Evolutionary conservation across 2,888 invertebrate species (phyloP).

Genomic region (Hypolimnas misippus): DNA sequence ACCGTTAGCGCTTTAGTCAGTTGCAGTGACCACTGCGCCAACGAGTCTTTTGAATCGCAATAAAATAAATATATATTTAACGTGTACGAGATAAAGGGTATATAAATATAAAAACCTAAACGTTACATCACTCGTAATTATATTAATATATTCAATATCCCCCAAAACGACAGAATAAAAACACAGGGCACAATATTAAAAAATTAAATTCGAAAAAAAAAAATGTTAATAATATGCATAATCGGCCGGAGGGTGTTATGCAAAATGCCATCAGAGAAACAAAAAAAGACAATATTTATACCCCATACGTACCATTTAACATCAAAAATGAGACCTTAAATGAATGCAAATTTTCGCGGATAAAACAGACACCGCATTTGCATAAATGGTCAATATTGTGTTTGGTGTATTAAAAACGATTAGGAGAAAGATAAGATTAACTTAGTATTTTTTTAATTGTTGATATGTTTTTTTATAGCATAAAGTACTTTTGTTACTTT

Average conservation of each 20-base stretch:
- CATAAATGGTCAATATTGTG: slow-evolving; percentile 65
- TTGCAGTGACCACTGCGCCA: no score
- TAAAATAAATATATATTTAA: background rate
- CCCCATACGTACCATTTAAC: slow-evolving; percentile 72
- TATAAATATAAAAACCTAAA: background rate
- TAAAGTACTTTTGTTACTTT: no score
- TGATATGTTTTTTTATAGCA: background rate
- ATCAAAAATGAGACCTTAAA: slow-evolving; percentile 67
- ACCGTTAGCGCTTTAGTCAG: no score
- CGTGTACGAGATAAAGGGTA: background rate
- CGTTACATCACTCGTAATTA: background rate
- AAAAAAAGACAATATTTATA: slow-evolving; percentile 70
- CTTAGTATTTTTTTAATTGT: background rate
- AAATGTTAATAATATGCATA: slow-evolving; percentile 48
- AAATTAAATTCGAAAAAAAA: slow-evolving; percentile 28
- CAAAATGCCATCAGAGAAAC: slow-evolving; percentile 59
- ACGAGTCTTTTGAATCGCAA: no score
- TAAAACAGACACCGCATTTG: slow-evolving; percentile 57
- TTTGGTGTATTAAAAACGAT: slow-evolving; percentile 62
- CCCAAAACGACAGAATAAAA: background rate
- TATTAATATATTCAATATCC: background rate
- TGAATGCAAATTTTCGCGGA: slow-evolving; percentile 67
- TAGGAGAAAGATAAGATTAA: slow-evolving; percentile 41
- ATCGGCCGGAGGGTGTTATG: slow-evolving; percentile 58
- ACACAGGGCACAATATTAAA: slow-evolving; percentile 21